Percentiles rank a stretch among this genome's conserved stretches.
Evolutionary conservation across 2,113 vertebrate genomes (phyloP).

Genomic region (Centropus unirufus): DNA sequence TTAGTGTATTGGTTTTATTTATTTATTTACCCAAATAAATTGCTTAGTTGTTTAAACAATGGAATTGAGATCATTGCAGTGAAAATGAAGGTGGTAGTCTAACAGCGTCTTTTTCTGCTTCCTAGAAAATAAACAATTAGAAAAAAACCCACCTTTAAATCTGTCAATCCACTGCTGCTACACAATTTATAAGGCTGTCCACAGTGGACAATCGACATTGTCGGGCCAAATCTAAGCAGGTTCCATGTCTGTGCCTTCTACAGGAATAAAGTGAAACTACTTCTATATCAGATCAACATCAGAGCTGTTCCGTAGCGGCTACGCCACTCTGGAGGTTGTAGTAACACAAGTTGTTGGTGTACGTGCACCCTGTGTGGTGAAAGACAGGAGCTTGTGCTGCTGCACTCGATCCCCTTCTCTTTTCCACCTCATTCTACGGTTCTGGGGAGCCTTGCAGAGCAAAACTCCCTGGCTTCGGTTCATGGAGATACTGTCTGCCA

Average conservation of each 20-base stretch:
- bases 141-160: not conserved
- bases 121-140: not conserved
- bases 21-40: not conserved
- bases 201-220: not conserved
- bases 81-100: not conserved
- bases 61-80: not conserved
- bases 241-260: not conserved
- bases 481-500: not conserved
- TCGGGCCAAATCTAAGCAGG: not conserved
- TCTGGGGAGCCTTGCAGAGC: not conserved
- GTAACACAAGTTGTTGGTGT: accelerated
- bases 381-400: not conserved
- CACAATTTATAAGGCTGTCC: not conserved
- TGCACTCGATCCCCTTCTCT: not conserved
- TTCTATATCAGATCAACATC: not conserved
- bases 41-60: not conserved
- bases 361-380: not conserved
- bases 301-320: not conserved
- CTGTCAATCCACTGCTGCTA: not conserved
- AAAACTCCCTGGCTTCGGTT: not conserved
- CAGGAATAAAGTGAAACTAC: not conserved
- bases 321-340: not conserved
- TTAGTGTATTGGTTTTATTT: not conserved
- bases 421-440: not conserved
- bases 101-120: not conserved